Conservation (phyloP, 2,113 vertebrate genomes). For the Colius striatus region DNA sequence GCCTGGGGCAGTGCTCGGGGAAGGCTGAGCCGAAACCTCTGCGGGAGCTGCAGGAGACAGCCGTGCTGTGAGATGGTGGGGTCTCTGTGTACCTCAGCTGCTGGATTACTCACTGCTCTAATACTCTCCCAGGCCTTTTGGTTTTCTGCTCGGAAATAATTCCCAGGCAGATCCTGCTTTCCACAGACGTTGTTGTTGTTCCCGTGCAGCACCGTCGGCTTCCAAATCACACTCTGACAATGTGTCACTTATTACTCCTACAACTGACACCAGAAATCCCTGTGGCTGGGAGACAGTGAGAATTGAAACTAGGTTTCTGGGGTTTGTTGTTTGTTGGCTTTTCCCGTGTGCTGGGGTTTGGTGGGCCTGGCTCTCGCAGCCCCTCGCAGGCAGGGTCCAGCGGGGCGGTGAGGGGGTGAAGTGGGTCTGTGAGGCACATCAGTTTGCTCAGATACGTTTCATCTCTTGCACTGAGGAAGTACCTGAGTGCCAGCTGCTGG, state of each 20-base stretch:
- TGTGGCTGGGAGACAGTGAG: background rate
- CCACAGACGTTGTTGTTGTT: background rate
- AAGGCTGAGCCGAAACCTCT: background rate
- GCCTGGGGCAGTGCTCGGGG: background rate
- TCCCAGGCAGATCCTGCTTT: background rate
- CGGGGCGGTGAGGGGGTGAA: background rate
- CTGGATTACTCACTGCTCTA: background rate
- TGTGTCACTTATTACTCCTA: background rate
- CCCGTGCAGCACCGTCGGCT: accelerated
- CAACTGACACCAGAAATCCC: background rate
- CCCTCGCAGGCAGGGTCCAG: accelerated
- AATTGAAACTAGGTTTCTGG: accelerated
- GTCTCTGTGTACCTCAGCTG: background rate
- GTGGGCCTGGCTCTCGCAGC: background rate
- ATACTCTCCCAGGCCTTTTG: background rate
- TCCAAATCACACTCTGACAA: background rate
- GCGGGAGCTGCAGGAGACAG: accelerated
- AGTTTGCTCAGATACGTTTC: background rate
- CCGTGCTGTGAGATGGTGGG: background rate
- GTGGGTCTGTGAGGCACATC: accelerated
- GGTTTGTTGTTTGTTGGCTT: background rate
- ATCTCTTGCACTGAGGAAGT: background rate
- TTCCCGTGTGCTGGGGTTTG: accelerated
- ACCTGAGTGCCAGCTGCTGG: background rate
- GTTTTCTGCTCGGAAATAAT: background rate